phyloP scores from a whole-genome alignment of 2,797 vertebrate genomes.

The Melanotaenia boesemani region DNA sequence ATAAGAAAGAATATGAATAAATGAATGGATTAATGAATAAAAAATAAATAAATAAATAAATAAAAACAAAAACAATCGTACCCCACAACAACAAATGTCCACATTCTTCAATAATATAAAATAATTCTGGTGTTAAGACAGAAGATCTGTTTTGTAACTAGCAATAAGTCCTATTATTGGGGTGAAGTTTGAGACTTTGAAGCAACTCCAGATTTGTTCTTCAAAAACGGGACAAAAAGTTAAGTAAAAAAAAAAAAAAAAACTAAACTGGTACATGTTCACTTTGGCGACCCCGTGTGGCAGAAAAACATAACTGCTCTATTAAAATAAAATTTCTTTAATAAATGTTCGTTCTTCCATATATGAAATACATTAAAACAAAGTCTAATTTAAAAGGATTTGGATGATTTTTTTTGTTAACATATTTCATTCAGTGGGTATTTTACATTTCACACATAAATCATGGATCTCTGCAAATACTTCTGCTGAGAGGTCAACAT shows the following conservation, averaged over 20 bases:
- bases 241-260: conserved; percentile 14
- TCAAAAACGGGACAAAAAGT: conserved; percentile 25
- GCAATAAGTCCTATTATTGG: conserved; percentile 28
- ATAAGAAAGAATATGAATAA: neutral
- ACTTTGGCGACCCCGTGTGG: conserved; percentile 65
- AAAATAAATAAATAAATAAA: neutral
- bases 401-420: neutral
- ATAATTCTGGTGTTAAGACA: conserved; percentile 21
- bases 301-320: neutral
- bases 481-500: conserved; percentile 3
- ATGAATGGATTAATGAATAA: no score
- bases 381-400: neutral
- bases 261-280: conserved; percentile 17
- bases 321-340: no score
- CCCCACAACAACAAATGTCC: conserved; percentile 45
- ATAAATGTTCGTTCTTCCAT: neutral
- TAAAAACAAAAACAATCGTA: conserved; percentile 12
- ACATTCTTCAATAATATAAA: conserved; percentile 30
- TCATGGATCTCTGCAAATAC: neutral
- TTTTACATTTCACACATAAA: neutral
- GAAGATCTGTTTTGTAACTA: conserved; percentile 31
- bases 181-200: conserved; percentile 6
- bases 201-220: conserved; percentile 26
- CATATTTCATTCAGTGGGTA: neutral
- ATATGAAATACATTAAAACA: neutral